Base-by-base conservation (phyloP, 2,797 vertebrate genomes). In the Champsocephalus esox region DNA sequence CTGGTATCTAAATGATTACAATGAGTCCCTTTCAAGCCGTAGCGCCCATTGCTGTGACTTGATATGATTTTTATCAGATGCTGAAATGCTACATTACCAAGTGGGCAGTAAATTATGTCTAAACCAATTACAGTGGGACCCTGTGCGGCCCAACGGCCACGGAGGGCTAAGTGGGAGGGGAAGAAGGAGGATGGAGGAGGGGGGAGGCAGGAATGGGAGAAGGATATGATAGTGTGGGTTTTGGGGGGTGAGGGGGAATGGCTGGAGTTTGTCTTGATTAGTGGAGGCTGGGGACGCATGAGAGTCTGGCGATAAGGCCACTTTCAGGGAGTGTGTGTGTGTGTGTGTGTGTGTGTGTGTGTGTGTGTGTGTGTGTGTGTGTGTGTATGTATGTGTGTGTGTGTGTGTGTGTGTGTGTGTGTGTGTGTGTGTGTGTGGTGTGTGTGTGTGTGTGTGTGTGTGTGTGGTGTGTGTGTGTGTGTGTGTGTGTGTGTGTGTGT, bases 101-200 rank as follows among this genome's bases (percentile, higher is more conserved):
- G 93, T 95, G 95, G 92, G 94, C 95, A 95, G 96, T 96, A 97
- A 96, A 96, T 96, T 96, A 96, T 95, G 95, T 96, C 89, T 70
- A 95, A 96, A 96, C 94, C 95, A 96, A 96, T 96, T 96, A 96
- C 91, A 92, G 93, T 69, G 82, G 92, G 94, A 94, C 89, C 92
- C 94, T 93, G 93, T 95, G 94, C 84, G 77, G 88, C 84, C 90
- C 71, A 78, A 48, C 68, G 73, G 84, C 84, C 92, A 84, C 85
- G 81, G 73, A 80, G 70, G 86, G 91, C 91, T 70, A 64, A 90
- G 86, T 81, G 87, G 90, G 91, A 90, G 87, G 88, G 88, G 88
- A 88, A 84, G 90, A 90, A 83, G 92, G 92, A 85, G 81, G 82
- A 88, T 85, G 87, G 77, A 77, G 69, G 70, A 57, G 52, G 60